phyloP scores from a whole-genome alignment of 1,140 invertebrate species.

The Araneus ventricosus region DNA sequence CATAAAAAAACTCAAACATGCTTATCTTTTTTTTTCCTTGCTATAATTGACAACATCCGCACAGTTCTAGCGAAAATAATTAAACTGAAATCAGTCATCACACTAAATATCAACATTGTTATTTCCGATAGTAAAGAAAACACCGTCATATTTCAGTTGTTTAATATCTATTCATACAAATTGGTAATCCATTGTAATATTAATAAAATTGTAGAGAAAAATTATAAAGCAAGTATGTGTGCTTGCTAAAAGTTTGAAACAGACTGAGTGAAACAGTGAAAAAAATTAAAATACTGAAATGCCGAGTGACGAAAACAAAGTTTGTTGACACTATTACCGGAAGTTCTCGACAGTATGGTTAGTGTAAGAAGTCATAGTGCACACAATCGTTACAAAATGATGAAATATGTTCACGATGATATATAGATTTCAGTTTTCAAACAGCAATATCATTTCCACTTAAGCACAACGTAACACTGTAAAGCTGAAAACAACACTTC shows the following conservation, averaged over 20 bases:
- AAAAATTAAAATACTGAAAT: background rate
- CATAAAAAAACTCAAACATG: constrained; percentile 36
- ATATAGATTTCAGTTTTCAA: constrained; percentile 59
- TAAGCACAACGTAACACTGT: constrained; percentile 6
- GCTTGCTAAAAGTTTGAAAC: constrained; percentile 20
- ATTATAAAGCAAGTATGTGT: constrained; percentile 8
- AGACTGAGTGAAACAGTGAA: constrained; percentile 13
- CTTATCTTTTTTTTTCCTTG: background rate
- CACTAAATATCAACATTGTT: background rate
- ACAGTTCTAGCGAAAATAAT: background rate
- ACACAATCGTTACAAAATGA: constrained; percentile 34
- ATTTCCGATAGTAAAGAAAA: constrained; percentile 1
- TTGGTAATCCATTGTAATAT: background rate
- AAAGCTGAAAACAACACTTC: background rate
- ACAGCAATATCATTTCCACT: constrained; percentile 64
- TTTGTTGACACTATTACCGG: background rate
- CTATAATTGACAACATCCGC: background rate
- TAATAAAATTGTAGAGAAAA: background rate
- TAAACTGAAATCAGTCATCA: background rate
- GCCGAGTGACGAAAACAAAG: background rate
- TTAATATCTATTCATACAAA: background rate
- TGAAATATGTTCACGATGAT: constrained; percentile 38
- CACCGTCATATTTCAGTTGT: background rate
- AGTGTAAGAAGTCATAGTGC: constrained; percentile 40
- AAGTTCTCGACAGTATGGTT: background rate